These are phyloP conservation scores for Xestia sexstrigata DNA, from an alignment of 2,888 invertebrate genomes.

Conservation along the genomic window DNA sequence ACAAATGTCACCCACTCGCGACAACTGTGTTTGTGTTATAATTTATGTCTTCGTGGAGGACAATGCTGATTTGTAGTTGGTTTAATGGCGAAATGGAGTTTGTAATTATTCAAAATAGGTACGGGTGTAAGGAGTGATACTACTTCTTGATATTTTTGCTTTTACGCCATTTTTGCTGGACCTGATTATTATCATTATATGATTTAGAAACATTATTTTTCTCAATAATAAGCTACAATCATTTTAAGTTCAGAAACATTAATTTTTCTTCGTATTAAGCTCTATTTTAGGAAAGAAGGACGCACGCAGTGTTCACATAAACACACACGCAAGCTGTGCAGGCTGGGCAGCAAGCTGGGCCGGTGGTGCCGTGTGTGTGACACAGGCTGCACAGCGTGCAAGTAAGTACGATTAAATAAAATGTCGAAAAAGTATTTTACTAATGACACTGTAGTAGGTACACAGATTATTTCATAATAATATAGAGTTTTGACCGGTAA, in stretches of 20 bases:
- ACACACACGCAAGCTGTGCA: too few species aligned
- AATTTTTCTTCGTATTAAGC: too few species aligned
- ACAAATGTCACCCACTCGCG: slow-evolving; percentile 49
- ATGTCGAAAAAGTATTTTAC: not conserved
- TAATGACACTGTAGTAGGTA: too few species aligned
- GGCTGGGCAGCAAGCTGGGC: too few species aligned
- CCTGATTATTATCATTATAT: not conserved
- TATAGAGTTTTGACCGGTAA: not conserved
- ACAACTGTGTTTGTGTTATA: slow-evolving; percentile 52
- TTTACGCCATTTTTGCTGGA: not conserved
- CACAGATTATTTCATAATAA: not conserved
- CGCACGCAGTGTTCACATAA: too few species aligned
- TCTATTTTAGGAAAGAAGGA: too few species aligned
- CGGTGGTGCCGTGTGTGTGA: too few species aligned
- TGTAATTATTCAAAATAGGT: not conserved
- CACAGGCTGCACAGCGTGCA: not conserved
- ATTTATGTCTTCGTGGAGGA: slow-evolving; percentile 43
- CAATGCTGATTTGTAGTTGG: slow-evolving; percentile 45
- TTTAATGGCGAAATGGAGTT: slow-evolving; percentile 12
- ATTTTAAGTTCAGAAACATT: too few species aligned
- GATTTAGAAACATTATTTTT: not conserved
- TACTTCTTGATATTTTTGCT: not conserved
- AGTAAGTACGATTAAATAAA: not conserved
- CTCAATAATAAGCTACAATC: too few species aligned
- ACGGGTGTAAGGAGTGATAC: not conserved